These are phyloP conservation scores for Urocitellus parryii DNA, from an alignment of 2,113 vertebrate genomes.

Conservation along the genomic window DNA sequence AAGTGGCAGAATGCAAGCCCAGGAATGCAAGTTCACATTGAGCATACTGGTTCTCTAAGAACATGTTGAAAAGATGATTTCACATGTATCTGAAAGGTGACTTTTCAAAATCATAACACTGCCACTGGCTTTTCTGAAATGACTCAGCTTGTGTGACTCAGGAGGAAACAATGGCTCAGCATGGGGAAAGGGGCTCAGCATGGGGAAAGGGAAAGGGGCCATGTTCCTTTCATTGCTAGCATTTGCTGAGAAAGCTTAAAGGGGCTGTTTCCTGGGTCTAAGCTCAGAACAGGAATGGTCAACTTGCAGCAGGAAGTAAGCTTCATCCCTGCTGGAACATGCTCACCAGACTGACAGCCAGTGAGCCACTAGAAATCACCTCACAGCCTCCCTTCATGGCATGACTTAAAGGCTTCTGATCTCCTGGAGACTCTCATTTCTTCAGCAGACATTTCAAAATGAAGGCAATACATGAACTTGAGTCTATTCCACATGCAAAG, in stretches of 20 bases:
- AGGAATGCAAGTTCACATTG: background rate
- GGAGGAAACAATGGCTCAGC: background rate
- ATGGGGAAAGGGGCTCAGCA: background rate
- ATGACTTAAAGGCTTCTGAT: no score
- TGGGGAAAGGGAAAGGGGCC: background rate
- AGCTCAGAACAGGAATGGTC: background rate
- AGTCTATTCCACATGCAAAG: background rate
- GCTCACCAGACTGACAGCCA: accelerated
- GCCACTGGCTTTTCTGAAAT: background rate
- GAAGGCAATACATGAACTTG: background rate
- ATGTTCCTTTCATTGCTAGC: accelerated
- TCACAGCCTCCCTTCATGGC: background rate
- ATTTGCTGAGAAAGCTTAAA: background rate
- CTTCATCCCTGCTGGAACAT: background rate
- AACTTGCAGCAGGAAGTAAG: accelerated
- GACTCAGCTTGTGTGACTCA: background rate
- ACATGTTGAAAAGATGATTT: background rate
- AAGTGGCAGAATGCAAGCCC: accelerated
- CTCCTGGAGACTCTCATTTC: no score
- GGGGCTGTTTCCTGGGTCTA: no score
- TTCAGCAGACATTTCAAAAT: background rate
- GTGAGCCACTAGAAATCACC: no score
- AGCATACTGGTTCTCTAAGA: background rate
- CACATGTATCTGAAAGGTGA: background rate
- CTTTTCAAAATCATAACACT: background rate